Percentiles rank a stretch among this genome's conserved stretches.
These are phyloP conservation scores for Trogon melanurus DNA, from an alignment of 2,113 vertebrate genomes.

Conservation along the genomic window DNA sequence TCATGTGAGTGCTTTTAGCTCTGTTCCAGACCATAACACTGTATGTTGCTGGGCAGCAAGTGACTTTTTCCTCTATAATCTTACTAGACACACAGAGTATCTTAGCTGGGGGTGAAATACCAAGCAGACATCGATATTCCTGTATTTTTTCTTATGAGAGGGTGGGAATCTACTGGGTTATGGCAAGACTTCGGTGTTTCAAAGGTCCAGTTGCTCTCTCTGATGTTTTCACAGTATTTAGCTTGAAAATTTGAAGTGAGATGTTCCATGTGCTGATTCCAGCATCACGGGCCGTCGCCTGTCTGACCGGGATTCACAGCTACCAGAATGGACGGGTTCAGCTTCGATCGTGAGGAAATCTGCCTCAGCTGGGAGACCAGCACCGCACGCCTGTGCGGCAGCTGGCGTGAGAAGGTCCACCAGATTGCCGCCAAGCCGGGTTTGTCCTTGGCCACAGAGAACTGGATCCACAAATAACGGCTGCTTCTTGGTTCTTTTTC, in stretches of 20 bases:
- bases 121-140: not conserved
- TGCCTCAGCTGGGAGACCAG: not conserved
- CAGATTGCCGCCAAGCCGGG: not conserved
- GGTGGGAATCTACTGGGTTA: fast-evolving
- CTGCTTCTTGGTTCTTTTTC: not conserved
- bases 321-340: not conserved
- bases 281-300: fast-evolving
- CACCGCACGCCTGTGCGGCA: fast-evolving
- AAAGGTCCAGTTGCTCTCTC: not conserved
- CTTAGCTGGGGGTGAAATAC: not conserved
- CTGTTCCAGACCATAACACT: not conserved
- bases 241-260: fast-evolving
- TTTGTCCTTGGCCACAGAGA: not conserved
- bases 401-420: not conserved
- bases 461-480: not conserved
- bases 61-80: not conserved
- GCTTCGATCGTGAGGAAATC: not conserved
- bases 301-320: not conserved
- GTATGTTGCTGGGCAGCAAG: not conserved
- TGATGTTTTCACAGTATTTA: fast-evolving
- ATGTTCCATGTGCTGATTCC: fast-evolving
- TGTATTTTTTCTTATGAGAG: fast-evolving
- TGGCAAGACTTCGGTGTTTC: not conserved
- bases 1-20: not conserved
- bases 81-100: too few species aligned